Conservation (phyloP, 2,888 invertebrate species). For the Clostera curtula region DNA sequence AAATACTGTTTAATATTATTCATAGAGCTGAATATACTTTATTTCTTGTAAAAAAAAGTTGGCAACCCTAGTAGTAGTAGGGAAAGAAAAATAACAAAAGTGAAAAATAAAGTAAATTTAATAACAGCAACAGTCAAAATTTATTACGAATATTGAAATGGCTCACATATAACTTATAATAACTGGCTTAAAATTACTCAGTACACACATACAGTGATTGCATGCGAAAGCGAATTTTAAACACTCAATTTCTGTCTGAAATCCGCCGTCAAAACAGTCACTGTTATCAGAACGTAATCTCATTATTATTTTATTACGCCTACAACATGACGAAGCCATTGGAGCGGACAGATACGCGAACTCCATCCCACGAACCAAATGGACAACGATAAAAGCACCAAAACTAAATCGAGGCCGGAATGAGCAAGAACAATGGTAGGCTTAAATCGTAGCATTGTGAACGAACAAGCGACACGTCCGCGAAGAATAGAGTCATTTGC, state of each 20-base stretch:
- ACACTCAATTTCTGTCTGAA: slow-evolving; percentile 10
- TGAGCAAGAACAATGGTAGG: slow-evolving; percentile 62
- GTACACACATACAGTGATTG: too few relatives aligned
- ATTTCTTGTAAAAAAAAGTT: too few relatives aligned
- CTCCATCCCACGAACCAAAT: slow-evolving; percentile 37
- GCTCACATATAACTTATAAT: too few relatives aligned
- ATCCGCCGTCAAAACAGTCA: slow-evolving; percentile 12
- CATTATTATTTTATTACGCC: slow-evolving; percentile 20
- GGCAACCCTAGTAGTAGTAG: too few relatives aligned
- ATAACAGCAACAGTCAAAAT: too few relatives aligned
- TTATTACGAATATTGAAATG: too few relatives aligned
- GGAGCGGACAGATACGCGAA: slow-evolving; percentile 30
- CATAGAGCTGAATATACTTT: too few relatives aligned
- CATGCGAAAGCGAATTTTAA: too few relatives aligned
- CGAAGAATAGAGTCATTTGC: slow-evolving; percentile 72
- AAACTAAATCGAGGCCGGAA: slow-evolving; percentile 56
- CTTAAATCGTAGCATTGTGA: slow-evolving; percentile 66
- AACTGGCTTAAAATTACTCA: too few relatives aligned
- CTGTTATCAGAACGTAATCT: slow-evolving; percentile 18
- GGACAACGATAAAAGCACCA: slow-evolving; percentile 58
- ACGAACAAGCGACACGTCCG: slow-evolving; percentile 42
- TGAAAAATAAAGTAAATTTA: too few relatives aligned
- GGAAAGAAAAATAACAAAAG: too few relatives aligned
- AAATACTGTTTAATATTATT: too few relatives aligned
- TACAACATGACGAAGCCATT: slow-evolving; percentile 23